A percentile compares a stretch with the other conserved stretches of the same genome.
These are phyloP conservation scores for Rhineura floridana DNA, from an alignment of 2,113 vertebrate genomes.

Conservation along the genomic window DNA sequence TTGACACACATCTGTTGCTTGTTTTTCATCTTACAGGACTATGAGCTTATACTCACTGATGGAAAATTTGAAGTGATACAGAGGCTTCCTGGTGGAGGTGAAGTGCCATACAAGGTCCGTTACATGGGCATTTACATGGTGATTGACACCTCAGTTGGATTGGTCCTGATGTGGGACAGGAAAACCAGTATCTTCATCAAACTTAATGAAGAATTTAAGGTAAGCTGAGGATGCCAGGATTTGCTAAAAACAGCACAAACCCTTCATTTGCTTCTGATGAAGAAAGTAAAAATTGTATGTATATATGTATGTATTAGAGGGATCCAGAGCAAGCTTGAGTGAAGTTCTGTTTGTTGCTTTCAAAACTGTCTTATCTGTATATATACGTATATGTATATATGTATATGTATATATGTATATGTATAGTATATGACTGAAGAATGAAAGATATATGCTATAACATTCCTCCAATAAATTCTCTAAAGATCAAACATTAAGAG, in stretches of 20 bases:
- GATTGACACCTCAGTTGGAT: slow-evolving; percentile 78
- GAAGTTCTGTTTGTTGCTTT: too few species aligned
- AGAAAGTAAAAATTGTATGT: not conserved
- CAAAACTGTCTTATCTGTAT: too few species aligned
- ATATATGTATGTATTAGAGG: too few species aligned
- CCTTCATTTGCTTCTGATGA: not conserved
- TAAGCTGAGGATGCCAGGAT: slow-evolving; percentile 61
- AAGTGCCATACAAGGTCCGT: slow-evolving; percentile 76
- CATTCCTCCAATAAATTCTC: not conserved
- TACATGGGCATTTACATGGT: slow-evolving; percentile 90
- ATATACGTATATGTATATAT: too few species aligned
- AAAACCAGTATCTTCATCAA: slow-evolving; percentile 91
- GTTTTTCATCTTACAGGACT: slow-evolving; percentile 72
- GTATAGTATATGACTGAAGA: too few species aligned
- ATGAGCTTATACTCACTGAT: slow-evolving; percentile 84
- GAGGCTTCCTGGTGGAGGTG: slow-evolving; percentile 56
- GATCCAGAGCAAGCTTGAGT: too few species aligned
- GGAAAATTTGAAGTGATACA: slow-evolving; percentile 80
- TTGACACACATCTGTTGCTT: not conserved
- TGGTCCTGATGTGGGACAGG: slow-evolving; percentile 91
- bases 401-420: too few species aligned
- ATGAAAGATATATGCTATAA: not conserved
- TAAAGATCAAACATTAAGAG: not conserved
- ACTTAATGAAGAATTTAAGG: slow-evolving; percentile 83
- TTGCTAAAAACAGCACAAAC: rapidly evolving